Evolutionary conservation across 2,888 invertebrate genomes (phyloP), one percentile per base, ranked within the genome.

Genomic region (Drosophila atroscutellata): DNA sequence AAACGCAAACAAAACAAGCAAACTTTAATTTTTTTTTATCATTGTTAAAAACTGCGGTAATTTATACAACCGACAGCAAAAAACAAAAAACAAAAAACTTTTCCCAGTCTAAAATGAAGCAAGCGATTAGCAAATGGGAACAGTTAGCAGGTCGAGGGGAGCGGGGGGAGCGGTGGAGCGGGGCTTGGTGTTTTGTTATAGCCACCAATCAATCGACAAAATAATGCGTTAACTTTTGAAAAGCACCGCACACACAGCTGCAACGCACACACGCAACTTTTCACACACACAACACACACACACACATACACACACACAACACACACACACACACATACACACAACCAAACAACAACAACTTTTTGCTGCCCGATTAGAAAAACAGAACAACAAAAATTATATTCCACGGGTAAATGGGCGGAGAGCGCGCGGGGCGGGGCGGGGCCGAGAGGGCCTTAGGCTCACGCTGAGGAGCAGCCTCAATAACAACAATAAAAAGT

Each of bases 31-130:
- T 55, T 87, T 86, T 86, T 87, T 86, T 85, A 90, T 86, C 89
- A 86, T 83, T 86, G 90, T 83, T 86, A 78, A 89, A 86, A 86
- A 86, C 90, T 86, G 89, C 85, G 85, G 86, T 89, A 87, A 87
- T 87, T 87, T 87, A 89, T 88, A 89, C 88, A 80, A 80, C 75
- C 74, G 51, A 75, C 69, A 64, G 69, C 60, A 81, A 73, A 67
- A 83, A 70, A 47, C 39, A 45, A 66, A 28, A 28, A 28, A 28
- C 70, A 66, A 28, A 79, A 80, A 83, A 83, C 70, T 72, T 81
- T 49, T 70, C 68, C 63, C 84, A 71, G 75, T 66, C 75, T 66
- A 64, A 82, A 72, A 72, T 77, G 72, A 77, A 80, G 45, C 56
- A 80, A 77, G 47, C 77, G 77, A 77, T 77, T 77, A 77, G 77